Base-by-base conservation (phyloP, 2,113 vertebrate species). In the Petrocephalus microphthalmus region DNA sequence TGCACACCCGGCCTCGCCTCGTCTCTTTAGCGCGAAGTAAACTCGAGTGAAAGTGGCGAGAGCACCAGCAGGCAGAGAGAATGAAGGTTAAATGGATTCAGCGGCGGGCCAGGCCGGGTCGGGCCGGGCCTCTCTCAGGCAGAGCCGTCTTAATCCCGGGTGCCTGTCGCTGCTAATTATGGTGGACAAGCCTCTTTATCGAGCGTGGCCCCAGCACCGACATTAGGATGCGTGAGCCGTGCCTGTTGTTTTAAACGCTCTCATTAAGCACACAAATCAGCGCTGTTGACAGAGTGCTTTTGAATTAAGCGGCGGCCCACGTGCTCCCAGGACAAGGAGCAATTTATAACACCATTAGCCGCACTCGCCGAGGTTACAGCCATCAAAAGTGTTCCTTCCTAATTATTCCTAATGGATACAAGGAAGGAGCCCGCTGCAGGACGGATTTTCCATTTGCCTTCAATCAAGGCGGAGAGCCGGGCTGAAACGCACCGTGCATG, bases 341-440 rank as follows among this genome's bases (percentile, higher is more conserved):
- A 99, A 99, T 99, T 99, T 99, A 99, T 99, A 99, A 99, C 97
- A 96, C 98, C 98, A 99, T 99, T 99, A 99, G 98, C 98, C 97
- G 98, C 97, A 97, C 98, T 99, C 95, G 96, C 96, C 96, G 97
- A 99, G 98, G 98, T 99, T 99, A 99, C 98, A 98, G 97, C 96
- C 98, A 98, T 99, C 98, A 99, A 98, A 99, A 98, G 97, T 98
- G 97, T 98, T 99, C 98, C 97, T 97, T 96, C 95, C 96, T 99
- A 99, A 99, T 99, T 99, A 99, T 99, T 99, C 98, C 97, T 99
- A 99, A 99, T 99, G 98, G 98, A 99, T 98, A 99, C 97, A 98
- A 97, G 98, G 97, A 98, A 97, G 96, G 97, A 97, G 97, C 96
- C 96, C 92, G 96, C 97, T 94, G 96, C 96, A 96, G 98, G 98